Percentiles rank a stretch among this genome's conserved stretches.
Conservation (phyloP, 2,797 vertebrate species). For the Thamnophis elegans region DNA sequence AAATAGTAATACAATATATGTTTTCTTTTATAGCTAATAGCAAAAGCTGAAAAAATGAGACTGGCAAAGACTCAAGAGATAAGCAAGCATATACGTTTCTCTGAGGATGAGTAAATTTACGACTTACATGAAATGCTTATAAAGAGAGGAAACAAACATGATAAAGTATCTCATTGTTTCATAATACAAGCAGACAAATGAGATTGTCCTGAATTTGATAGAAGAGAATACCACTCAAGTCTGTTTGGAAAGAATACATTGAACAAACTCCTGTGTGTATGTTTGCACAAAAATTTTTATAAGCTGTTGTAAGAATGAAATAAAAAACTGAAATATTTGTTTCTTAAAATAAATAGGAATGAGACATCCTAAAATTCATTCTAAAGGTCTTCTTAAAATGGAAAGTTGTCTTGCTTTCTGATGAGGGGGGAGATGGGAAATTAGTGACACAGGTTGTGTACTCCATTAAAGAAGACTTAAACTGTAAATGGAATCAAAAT, state of each 20-base stretch:
- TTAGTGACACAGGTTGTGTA: neutral
- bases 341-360: neutral
- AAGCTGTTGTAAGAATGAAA: slow-evolving; percentile 46
- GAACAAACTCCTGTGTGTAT: slow-evolving; percentile 29
- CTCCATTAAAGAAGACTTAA: neutral
- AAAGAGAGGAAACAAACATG: neutral
- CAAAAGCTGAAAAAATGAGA: slow-evolving; percentile 94
- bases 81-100: slow-evolving; percentile 88
- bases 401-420: neutral
- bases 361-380: neutral
- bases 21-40: slow-evolving; percentile 80
- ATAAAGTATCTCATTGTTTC: slow-evolving; percentile 16
- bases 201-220: slow-evolving; percentile 40
- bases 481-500: neutral
- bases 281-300: slow-evolving; percentile 50
- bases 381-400: neutral
- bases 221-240: slow-evolving; percentile 54
- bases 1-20: neutral
- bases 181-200: slow-evolving; percentile 28
- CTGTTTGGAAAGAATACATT: slow-evolving; percentile 36
- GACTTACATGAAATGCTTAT: neutral
- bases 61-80: slow-evolving; percentile 85
- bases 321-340: slow-evolving; percentile 53
- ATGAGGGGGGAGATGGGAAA: neutral
- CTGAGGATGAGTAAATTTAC: slow-evolving; percentile 76